These are phyloP conservation scores for Apis florea DNA, from an alignment of 1,140 invertebrate species.

Conservation along the genomic window DNA sequence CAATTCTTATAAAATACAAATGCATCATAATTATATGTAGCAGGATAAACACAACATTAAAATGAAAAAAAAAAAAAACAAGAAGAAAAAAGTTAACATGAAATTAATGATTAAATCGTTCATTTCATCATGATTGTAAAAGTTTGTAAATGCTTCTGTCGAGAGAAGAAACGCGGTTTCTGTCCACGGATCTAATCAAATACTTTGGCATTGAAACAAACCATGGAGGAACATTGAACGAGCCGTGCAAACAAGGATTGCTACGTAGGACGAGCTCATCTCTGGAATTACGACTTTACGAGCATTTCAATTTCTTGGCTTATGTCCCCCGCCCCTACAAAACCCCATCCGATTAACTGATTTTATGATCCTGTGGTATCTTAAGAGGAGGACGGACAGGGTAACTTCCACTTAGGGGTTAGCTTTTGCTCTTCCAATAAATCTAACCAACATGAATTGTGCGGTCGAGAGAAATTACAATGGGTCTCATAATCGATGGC, in stretches of 20 bases:
- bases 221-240: not conserved
- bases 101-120: not conserved
- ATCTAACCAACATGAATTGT: constrained; percentile 47
- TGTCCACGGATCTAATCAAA: not conserved
- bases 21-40: too few species aligned
- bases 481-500: not conserved
- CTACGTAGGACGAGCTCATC: not conserved
- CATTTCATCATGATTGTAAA: not conserved
- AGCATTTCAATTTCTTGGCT: constrained; percentile 65
- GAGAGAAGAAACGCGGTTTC: not conserved
- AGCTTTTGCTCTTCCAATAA: constrained; percentile 31
- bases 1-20: too few species aligned
- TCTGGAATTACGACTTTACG: constrained; percentile 65
- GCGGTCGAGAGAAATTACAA: constrained; percentile 15
- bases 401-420: constrained; percentile 17
- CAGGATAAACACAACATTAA: too few species aligned
- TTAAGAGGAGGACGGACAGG: constrained; percentile 36
- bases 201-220: constrained; percentile 3
- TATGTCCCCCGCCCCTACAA: constrained; percentile 39
- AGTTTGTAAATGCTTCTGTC: not conserved
- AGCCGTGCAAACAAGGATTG: constrained; percentile 17
- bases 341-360: constrained; percentile 72
- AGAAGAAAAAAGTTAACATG: not conserved
- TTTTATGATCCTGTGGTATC: constrained; percentile 66
- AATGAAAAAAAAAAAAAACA: too few species aligned